phyloP scores from a whole-genome alignment of 2,113 vertebrate genomes.

The Orientallactaga bullata region DNA sequence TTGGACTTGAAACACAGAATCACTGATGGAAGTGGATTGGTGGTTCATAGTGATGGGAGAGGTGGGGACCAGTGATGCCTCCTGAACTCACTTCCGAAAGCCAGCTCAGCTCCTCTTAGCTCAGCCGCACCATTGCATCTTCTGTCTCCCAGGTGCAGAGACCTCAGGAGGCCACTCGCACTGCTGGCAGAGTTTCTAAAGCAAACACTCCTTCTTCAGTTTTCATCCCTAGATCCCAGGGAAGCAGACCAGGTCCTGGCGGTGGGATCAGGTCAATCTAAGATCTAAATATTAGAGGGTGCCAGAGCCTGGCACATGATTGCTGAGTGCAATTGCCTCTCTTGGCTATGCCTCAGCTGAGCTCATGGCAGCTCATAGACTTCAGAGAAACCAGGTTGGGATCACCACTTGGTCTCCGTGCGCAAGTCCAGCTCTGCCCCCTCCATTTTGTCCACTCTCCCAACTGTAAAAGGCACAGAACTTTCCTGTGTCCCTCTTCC shows the following conservation, averaged over 20 bases:
- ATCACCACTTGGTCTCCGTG: background rate
- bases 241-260: background rate
- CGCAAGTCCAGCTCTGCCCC: background rate
- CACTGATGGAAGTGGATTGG: background rate
- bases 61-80: no score
- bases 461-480: background rate
- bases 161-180: background rate
- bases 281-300: background rate
- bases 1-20: background rate
- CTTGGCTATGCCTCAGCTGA: background rate
- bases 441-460: no score
- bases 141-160: background rate
- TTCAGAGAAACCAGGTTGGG: background rate
- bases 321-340: background rate
- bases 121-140: background rate
- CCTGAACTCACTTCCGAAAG: background rate
- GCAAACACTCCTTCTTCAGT: background rate
- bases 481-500: no score
- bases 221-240: background rate
- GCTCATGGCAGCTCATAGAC: rapidly evolving
- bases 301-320: background rate
- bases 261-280: background rate
- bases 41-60: rapidly evolving
- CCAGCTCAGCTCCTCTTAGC: background rate
- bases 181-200: background rate